Evolutionary conservation across 2,113 vertebrate genomes (phyloP), one percentile per base, ranked within the genome.

Genomic region (Leptocoma aspasia): DNA sequence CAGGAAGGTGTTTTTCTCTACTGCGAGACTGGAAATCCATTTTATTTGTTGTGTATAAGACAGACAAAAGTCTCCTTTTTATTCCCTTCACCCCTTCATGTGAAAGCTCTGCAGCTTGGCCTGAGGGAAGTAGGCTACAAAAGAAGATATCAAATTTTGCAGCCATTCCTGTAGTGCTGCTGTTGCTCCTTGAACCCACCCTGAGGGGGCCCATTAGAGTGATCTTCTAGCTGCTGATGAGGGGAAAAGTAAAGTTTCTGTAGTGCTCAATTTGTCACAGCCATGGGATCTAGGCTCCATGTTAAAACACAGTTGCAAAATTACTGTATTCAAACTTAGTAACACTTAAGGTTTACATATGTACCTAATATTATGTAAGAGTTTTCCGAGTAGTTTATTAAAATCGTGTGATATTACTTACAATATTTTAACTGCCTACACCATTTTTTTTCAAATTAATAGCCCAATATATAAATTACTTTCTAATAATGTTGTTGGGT

Each of bases 141-240:
- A 85, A 85, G 45, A 59, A 89, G 35, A 54, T 90, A 88, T 83
- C 87, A 81, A 65, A 77, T 95, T 95, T 90, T 94, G 59, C 79
- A 77, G 78, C 75, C 8, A 0, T 79, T 82, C 60, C 63, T 61
- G 2, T 11, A 35, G 66, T 2, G 54, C 77, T 85, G 50, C 35
- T 85, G 54, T 53, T 80, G 37, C 66, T 88, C 30, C 59, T 75
- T 73, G 63, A 87, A 77, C 50, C 47, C 59, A 86, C 42, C 66
- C 75, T 45, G 75, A 82, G 70, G 87, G 87, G 94, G 20, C 49
- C 49, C 73, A 42, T 95, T 79, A 61, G 37, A 60, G 45, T 20
- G 14, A 53, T 69, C 11, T 63, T 59, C 18, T 10, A 63, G 30
- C 45, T 82, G 50, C 26, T 59, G 66, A 68, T 41, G 41, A 54